phyloP scores from a whole-genome alignment of 2,113 vertebrate species.

The Myocastor coypus region DNA sequence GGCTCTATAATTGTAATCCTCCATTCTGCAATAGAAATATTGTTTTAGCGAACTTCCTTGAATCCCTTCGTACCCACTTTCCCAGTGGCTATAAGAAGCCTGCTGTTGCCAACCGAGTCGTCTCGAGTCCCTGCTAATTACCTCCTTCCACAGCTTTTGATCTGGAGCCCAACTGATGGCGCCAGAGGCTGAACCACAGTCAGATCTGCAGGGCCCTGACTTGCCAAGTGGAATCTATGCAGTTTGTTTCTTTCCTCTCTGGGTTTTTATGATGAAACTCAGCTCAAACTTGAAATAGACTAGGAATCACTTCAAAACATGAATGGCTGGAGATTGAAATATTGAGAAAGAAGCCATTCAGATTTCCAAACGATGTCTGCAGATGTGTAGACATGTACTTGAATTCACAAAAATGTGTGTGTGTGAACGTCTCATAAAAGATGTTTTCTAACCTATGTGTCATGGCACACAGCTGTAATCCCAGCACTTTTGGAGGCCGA shows the following conservation, averaged over 20 bases:
- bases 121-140: slow-evolving; percentile 84
- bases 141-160: slow-evolving; percentile 85
- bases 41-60: slow-evolving; percentile 71
- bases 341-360: slow-evolving; percentile 19
- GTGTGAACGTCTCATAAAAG: neutral
- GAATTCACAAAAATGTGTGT: neutral
- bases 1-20: slow-evolving; percentile 68
- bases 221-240: slow-evolving; percentile 79
- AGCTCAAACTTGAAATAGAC: slow-evolving; percentile 53
- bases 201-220: slow-evolving; percentile 78
- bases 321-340: slow-evolving; percentile 18
- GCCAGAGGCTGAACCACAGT: slow-evolving; percentile 87
- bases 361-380: rapidly evolving
- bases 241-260: slow-evolving; percentile 74
- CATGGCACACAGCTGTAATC: neutral
- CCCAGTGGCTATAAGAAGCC: slow-evolving; percentile 78
- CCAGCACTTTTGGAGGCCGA: neutral
- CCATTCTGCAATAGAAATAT: slow-evolving; percentile 59
- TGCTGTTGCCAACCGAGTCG: slow-evolving; percentile 76
- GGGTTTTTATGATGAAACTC: slow-evolving; percentile 66
- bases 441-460: slow-evolving; percentile 49
- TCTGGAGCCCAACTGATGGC: slow-evolving; percentile 86
- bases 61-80: slow-evolving; percentile 78
- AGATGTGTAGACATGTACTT: neutral
- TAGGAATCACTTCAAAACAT: slow-evolving; percentile 72